These are phyloP conservation scores for Callaeas wilsoni DNA, from an alignment of 2,113 vertebrate genomes.

Conservation along the genomic window DNA sequence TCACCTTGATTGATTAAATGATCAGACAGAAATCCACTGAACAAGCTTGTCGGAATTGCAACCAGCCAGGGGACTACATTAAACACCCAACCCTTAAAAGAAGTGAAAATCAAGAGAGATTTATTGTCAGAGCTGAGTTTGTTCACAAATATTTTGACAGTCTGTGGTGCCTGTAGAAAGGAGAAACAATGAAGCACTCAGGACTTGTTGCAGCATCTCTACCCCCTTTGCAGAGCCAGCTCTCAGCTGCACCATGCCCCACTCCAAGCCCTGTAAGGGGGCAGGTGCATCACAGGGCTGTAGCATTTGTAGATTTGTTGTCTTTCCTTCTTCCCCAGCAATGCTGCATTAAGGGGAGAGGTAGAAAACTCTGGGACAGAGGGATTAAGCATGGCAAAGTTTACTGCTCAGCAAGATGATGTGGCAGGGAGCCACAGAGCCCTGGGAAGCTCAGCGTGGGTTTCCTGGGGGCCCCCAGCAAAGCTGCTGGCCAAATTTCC, in stretches of 20 bases:
- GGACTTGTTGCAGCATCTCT: background rate
- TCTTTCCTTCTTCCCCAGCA: background rate
- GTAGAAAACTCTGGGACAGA: background rate
- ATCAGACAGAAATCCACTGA: slow-evolving; percentile 91
- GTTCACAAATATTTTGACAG: background rate
- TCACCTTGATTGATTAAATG: slow-evolving; percentile 88
- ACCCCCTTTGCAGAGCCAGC: background rate
- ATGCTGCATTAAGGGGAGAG: background rate
- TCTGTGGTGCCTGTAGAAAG: background rate
- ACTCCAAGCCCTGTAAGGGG: background rate
- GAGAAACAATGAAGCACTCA: background rate
- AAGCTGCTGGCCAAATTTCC: background rate
- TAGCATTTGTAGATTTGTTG: background rate
- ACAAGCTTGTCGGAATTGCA: slow-evolving; percentile 85
- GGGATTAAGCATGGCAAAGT: background rate
- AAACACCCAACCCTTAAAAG: slow-evolving; percentile 92
- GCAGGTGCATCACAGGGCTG: background rate
- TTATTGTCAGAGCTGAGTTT: background rate
- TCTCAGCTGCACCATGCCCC: background rate
- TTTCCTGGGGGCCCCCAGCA: background rate
- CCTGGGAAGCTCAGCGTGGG: background rate
- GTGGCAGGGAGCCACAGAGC: background rate
- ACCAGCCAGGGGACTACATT: slow-evolving; percentile 95
- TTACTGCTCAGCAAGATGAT: background rate
- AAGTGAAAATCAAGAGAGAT: background rate